Evolutionary conservation across 2,113 vertebrate species (phyloP), one percentile per base, ranked within the genome.

Genomic region (Poeciliopsis prolifica): DNA sequence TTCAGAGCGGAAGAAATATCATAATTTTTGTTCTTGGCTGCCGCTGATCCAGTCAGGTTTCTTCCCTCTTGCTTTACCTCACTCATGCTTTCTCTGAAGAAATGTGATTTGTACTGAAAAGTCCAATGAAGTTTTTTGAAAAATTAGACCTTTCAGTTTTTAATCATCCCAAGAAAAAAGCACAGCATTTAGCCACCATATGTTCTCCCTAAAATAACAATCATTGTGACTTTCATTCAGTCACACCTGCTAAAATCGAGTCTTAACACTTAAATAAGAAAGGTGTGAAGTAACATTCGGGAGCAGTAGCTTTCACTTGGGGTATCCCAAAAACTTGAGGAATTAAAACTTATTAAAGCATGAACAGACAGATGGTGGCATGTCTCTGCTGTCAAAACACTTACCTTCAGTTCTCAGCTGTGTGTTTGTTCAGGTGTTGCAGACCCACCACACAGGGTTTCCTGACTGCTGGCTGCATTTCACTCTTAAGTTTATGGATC

Each of bases 371-470:
- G 66, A 62, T 75, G 1, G n/a, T 9, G 26, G 54, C 31, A 69
- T 37, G 77, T 40, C 54, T 35, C 29, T 0, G 11, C 61, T 72
- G 17, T 26, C 66, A 40, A 74, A 40, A 37, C 31, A 22, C 68
- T 70, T 79, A 77, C 78, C 84, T 88, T 78, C 65, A 15, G 44
- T 19, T 83, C 87, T 88, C 93, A 88, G 92, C 89, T 67, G 83
- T 54, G 69, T 97, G 95, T 98, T 97, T 98, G 89, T 91, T 96
- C 96, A 97, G 97, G 96, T 97, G 91, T 65, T 93, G 86, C 81
- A 70, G 91, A 92, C 89, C 44, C 92, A 92, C 86, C 89, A 92
- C 85, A n/a, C 75, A 84, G 89, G 87, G 84, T 95, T 95, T 92
- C 92, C 93, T 87, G 92, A 93, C 93, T 90, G 92, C 93, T 88